Evolutionary conservation across 2,797 vertebrate species (phyloP).

Genomic region (Decapterus maruadsi): DNA sequence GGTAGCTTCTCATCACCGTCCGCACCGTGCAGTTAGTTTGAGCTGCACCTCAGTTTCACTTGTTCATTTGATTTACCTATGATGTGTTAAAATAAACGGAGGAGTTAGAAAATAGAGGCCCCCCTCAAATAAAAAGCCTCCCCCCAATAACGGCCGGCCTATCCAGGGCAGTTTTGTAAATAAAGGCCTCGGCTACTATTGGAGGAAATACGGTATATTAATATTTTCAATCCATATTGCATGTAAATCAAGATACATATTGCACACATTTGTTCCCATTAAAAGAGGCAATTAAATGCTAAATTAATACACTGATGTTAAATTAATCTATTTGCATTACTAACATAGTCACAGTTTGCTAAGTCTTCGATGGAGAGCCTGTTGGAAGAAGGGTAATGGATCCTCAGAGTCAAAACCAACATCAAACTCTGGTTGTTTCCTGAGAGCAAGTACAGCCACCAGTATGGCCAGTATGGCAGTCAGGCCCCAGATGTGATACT

Average conservation of each 20-base stretch:
- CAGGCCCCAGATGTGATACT: conserved; percentile 90
- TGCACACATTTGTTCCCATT: background rate
- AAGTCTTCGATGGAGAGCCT: conserved; percentile 62
- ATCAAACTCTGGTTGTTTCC: conserved; percentile 87
- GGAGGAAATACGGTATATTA: no score
- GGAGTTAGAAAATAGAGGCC: no score
- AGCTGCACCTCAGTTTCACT: no score
- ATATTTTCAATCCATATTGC: conserved; percentile 6
- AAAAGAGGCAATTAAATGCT: background rate
- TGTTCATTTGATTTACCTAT: no score
- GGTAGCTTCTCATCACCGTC: no score
- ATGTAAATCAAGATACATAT: background rate
- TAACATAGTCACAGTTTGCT: conserved; percentile 87
- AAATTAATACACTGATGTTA: background rate
- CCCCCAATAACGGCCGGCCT: no score
- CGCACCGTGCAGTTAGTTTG: no score
- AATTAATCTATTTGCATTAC: background rate
- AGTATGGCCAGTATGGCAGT: conserved; percentile 88
- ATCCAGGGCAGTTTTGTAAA: no score
- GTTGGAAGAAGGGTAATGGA: conserved; percentile 78
- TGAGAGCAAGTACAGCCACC: conserved; percentile 85
- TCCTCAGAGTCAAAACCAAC: conserved; percentile 85
- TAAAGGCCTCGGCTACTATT: no score
- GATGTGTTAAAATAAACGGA: no score
- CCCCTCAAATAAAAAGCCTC: no score